Evolutionary conservation across 2,888 invertebrate species (phyloP), one percentile per base, ranked within the genome.

Genomic region (Leptinotarsa juncta): DNA sequence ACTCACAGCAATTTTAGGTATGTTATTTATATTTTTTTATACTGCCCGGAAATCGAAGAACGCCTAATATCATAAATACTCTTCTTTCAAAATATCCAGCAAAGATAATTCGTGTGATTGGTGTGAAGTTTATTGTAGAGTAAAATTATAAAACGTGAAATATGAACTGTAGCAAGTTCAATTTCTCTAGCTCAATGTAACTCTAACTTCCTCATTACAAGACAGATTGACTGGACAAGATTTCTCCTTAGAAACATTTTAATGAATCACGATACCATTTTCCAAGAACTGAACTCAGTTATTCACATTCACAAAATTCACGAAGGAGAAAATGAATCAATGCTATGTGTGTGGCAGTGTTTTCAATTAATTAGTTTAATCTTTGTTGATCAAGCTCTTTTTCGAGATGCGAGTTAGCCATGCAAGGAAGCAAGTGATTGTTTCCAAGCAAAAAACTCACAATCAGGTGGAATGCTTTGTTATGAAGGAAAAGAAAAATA

Each of bases 341-440:
- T 65, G 67, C 75, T 72, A 67, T 51, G 77, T 76, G 78, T 77
- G 78, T 75, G 78, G 77, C 69, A 77, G 73, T 49, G 20, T 67
- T 74, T 71, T 74, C 76, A 73, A 75, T 78, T 79, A 79, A 79
- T 80, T 79, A 80, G 77, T 72, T 69, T 71, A 76, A 78, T 79
- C 78, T 77, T 32, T 15, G 70, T 67, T 66, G 74, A 68, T 79
- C 78, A 75, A 42, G 69, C 55, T 67, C 77, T 79, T 77, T 80
- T 77, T 60, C 66, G 26, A 78, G 79, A 80, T 80, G 71, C 71
- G 70, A 78, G 79, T 80, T 78, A 78, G 78, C 77, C 76, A 73
- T 75, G 79, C 77, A 73, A 67, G 77, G 78, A 75, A 78, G 71
- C 77, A 71, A 62, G 74, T 74, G 77, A 77, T 76, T 77, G 78